A percentile compares a stretch with the other conserved stretches of the same genome.
phyloP scores from a whole-genome alignment of 2,113 vertebrate genomes.

The Cynocephalus volans region DNA sequence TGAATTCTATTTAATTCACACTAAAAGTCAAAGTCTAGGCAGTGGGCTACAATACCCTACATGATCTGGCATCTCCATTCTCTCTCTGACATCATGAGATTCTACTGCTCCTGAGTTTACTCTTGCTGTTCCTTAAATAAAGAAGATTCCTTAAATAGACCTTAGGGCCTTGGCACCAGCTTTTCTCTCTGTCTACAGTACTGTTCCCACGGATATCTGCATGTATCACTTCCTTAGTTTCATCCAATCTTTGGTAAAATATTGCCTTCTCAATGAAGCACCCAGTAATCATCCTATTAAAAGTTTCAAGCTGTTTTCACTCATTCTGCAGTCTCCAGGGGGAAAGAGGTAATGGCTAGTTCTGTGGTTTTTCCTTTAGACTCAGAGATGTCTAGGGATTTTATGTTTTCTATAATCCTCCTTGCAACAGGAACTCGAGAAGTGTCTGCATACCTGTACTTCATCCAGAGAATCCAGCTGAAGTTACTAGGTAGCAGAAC shows the following conservation, averaged over 20 bases:
- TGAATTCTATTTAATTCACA: not conserved
- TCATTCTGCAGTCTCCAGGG: not conserved
- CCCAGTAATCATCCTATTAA: not conserved
- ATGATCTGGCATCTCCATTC: not conserved
- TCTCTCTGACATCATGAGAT: not conserved
- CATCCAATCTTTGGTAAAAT: not conserved
- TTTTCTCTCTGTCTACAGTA: not conserved
- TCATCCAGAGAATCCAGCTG: not conserved
- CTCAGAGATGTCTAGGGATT: not conserved
- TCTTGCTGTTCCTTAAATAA: not conserved
- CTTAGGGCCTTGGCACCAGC: not conserved
- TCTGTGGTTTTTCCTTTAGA: not conserved
- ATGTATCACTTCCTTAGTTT: not conserved
- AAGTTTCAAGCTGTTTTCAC: not conserved
- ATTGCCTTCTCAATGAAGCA: not conserved
- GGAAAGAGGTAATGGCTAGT: not conserved
- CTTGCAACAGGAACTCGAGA: not conserved
- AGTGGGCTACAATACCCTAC: not conserved
- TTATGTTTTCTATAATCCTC: not conserved
- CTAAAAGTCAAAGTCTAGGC: not conserved
- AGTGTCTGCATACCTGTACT: not conserved
- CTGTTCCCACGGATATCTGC: not conserved
- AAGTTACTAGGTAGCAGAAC: not conserved
- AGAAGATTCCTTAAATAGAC: not conserved
- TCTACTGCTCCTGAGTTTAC: not conserved